Evolutionary conservation across 2,113 vertebrate genomes (phyloP), one percentile per base, ranked within the genome.

Genomic region (Cryptotis parvus): DNA sequence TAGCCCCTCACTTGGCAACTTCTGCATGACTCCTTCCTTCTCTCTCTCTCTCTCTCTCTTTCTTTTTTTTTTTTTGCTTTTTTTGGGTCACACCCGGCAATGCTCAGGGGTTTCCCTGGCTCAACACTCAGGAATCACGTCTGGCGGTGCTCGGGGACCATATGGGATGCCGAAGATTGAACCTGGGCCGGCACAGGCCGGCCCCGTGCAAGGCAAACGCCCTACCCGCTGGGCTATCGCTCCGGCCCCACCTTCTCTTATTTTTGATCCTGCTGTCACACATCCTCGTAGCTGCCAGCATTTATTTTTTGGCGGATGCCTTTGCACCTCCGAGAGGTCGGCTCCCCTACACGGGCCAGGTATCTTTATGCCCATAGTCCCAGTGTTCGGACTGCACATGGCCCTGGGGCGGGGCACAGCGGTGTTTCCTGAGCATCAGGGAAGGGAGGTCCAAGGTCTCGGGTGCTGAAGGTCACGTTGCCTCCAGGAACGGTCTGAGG

Each of bases 331-430:
- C 11, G 66, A 27, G 52, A 85, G 65, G 9, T 68, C 29, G 10
- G 7, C 24, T 29, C 49, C 49, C 33, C 31, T 81, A 4, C 29
- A n/a, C 41, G 26, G 29, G 4, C 41, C 5, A 26, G 45, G 65
- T 0, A 18, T 78, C 58, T 76, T 77, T 72, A 43, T 0, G 27
- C 82, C 15, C 5, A 3, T 1, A 12, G 49, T 49, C 35, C 58
- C 27, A 20, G 52, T 0, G 0, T 80, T 87, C 63, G 65, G 35
- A 1, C 9, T 2, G 16, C 4, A 2, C 5, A 0, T 31, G 65
- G n/a, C 18, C 49, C 3, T 4, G n/a, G 63, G 35, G 79, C 61
- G 66, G 55, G 9, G 24, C 33, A n/a, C 0, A 0, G 27, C 31
- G 49, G 74, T 26, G 4, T 10, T 35, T 26, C 3, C 85, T 75